Percentiles rank a stretch among this genome's conserved stretches.
phyloP scores from a whole-genome alignment of 2,888 invertebrate genomes.

The Epinotia brunnichana region DNA sequence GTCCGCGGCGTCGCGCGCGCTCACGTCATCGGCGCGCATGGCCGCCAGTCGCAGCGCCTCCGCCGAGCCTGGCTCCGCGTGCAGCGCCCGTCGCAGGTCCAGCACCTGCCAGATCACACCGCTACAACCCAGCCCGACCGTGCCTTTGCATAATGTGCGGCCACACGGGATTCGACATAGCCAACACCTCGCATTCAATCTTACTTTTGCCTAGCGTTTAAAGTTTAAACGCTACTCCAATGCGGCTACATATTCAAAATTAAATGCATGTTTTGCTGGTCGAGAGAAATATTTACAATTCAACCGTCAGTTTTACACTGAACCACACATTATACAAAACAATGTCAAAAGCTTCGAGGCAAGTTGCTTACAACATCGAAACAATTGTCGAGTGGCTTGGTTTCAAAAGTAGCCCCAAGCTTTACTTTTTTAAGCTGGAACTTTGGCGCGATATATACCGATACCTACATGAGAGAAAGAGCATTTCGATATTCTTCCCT shows the following conservation, averaged over 20 bases:
- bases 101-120: slow-evolving; percentile 86
- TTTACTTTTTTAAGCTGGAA: slow-evolving; percentile 28
- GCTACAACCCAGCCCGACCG: slow-evolving; percentile 51
- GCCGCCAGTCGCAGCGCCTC: slow-evolving; percentile 82
- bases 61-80: slow-evolving; percentile 87
- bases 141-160: slow-evolving; percentile 29
- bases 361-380: slow-evolving; percentile 33
- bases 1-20: slow-evolving; percentile 65
- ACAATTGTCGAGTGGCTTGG: slow-evolving; percentile 4
- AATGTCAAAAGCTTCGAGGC: slow-evolving; percentile 36
- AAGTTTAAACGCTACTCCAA: too few species aligned
- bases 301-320: slow-evolving; percentile 5
- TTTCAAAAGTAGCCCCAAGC: slow-evolving; percentile 27
- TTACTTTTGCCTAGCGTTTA: slow-evolving; percentile 1
- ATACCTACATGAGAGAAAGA: slow-evolving; percentile 39
- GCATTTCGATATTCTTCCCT: slow-evolving; percentile 32
- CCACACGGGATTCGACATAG: not conserved
- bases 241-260: not conserved
- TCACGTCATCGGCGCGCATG: slow-evolving; percentile 82
- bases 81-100: slow-evolving; percentile 91
- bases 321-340: slow-evolving; percentile 37
- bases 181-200: not conserved
- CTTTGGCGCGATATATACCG: slow-evolving; percentile 7
- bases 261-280: slow-evolving; percentile 9
- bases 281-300: slow-evolving; percentile 6